These are phyloP conservation scores for rabbit (Oryctolagus cuniculus) DNA, from an alignment of 2,113 vertebrate species.

Conservation along the genomic window mOryCun1.1 NC_091436.1:21320501-21321000, in stretches of 20 bases:
- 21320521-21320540: neutral
- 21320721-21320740: constrained; percentile 60
- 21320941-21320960: neutral
- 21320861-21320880: neutral
- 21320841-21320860: constrained; percentile 20
- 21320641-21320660: constrained; percentile 68
- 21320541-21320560: neutral
- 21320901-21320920: neutral
- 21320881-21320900: neutral
- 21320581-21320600: constrained; percentile 73
- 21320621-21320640: neutral
- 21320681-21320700: constrained; percentile 59
- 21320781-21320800: neutral
- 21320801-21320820: constrained; percentile 29
- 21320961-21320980: constrained; percentile 42
- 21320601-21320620: constrained; percentile 58
- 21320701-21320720: constrained; percentile 59
- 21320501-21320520: constrained; percentile 29
- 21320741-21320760: constrained; percentile 63
- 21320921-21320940: neutral
- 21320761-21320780: constrained; percentile 60
- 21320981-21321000: constrained; percentile 77
- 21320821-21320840: constrained; percentile 47
- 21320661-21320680: constrained; percentile 61
- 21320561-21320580: constrained; percentile 40